Conservation (phyloP, 2,113 vertebrate species). For the Barbus barbus region DNA sequence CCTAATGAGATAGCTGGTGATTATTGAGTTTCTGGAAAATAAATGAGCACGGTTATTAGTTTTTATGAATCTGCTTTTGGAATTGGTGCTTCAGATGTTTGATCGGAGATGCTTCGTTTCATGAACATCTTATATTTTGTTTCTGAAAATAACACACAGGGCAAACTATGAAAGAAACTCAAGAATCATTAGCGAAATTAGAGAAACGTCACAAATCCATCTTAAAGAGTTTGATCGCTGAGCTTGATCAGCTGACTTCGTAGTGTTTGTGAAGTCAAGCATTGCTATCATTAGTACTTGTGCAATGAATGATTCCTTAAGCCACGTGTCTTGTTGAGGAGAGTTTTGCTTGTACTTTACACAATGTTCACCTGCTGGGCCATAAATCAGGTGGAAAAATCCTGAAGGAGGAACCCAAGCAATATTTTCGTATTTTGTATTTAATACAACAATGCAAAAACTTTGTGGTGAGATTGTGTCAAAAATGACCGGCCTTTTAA, state of each 20-base stretch:
- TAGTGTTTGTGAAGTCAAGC: background rate
- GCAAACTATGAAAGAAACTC: background rate
- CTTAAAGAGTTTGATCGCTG: background rate
- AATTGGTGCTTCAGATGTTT: background rate
- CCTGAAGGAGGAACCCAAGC: background rate
- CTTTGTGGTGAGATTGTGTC: no score
- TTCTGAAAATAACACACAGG: background rate
- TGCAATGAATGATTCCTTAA: background rate
- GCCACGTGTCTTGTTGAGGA: background rate
- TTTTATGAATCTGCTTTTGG: conserved; percentile 30
- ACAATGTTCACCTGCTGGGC: background rate
- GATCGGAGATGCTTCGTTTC: background rate
- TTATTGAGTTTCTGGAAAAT: conserved; percentile 56
- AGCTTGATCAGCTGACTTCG: background rate
- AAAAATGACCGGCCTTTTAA: no score
- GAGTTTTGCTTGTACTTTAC: background rate
- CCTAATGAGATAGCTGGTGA: conserved; percentile 72
- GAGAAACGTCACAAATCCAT: background rate
- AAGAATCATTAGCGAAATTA: background rate
- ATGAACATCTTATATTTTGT: background rate
- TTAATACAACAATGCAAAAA: no score
- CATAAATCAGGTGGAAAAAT: background rate
- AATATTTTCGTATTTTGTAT: background rate
- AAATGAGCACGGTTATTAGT: conserved; percentile 59
- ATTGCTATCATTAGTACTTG: background rate